These are phyloP conservation scores for Pipistrellus pipistrellus DNA, from an alignment of 2,797 vertebrate genomes.

Conservation along the genomic window DNA sequence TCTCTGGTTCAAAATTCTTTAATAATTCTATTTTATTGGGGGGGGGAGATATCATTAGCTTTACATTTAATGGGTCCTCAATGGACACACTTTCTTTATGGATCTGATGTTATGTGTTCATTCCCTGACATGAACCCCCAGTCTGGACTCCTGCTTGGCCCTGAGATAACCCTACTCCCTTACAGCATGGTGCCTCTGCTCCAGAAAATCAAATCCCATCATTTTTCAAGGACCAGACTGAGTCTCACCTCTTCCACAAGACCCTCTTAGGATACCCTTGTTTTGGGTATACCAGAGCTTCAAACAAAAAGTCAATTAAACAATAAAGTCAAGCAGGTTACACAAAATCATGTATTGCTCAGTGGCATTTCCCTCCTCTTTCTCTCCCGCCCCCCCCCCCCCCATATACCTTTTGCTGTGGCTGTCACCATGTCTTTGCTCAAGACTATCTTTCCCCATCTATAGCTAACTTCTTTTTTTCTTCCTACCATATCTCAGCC, in stretches of 20 bases:
- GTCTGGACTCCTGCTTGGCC: not conserved
- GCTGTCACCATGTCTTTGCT: not conserved
- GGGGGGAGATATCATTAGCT: not conserved
- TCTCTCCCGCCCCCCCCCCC: no score
- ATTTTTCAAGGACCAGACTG: not conserved
- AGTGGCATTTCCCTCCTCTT: not conserved
- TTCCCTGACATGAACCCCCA: not conserved
- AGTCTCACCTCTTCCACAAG: not conserved
- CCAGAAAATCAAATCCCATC: not conserved
- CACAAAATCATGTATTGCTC: not conserved
- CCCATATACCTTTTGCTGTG: not conserved
- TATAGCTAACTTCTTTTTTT: not conserved
- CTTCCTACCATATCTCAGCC: not conserved
- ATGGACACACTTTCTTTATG: not conserved
- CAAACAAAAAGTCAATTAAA: not conserved
- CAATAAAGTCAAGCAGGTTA: conserved; percentile 20
- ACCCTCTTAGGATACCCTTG: not conserved
- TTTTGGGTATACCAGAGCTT: not conserved
- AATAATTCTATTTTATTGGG: not conserved
- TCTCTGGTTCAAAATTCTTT: conserved; percentile 47
- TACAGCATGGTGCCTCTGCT: not conserved
- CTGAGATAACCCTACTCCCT: not conserved
- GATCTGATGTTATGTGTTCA: not conserved
- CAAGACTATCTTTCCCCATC: not conserved
- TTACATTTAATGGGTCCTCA: not conserved